Percentiles rank a stretch among this genome's conserved stretches.
Conservation (phyloP, 1,140 invertebrate genomes). For the Akabosia matsudoensis region DNA sequence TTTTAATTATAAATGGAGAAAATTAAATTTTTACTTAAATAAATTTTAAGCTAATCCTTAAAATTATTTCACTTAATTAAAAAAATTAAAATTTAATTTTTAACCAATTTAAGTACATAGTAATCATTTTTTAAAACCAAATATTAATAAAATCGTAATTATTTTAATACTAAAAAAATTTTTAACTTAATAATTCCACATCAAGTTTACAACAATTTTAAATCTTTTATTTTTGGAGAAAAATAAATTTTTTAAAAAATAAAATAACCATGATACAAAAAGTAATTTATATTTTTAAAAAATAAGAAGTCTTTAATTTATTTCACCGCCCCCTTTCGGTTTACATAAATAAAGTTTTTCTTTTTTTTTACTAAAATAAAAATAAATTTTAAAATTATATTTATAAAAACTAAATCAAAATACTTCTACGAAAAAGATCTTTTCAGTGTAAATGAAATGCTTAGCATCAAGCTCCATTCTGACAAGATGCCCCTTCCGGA, state of each 20-base stretch:
- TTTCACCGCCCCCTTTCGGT: slow-evolving; percentile 40
- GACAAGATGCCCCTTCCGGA: slow-evolving; percentile 64
- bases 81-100: slow-evolving; percentile 51
- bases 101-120: slow-evolving; percentile 61
- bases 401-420: slow-evolving; percentile 53
- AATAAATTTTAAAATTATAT: slow-evolving; percentile 28
- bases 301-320: slow-evolving; percentile 1
- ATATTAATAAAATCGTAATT: slow-evolving; percentile 61
- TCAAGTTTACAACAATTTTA: slow-evolving; percentile 51
- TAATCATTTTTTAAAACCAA: slow-evolving; percentile 56
- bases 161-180: slow-evolving; percentile 61
- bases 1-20: no score
- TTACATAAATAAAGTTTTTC: slow-evolving; percentile 51
- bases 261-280: slow-evolving; percentile 18
- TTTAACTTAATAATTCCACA: slow-evolving; percentile 57
- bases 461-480: slow-evolving; percentile 56
- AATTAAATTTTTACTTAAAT: no score
- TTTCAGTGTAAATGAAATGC: slow-evolving; percentile 60
- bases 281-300: neutral
- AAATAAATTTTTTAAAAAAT: slow-evolving; percentile 53
- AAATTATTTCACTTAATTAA: no score
- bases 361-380: neutral
- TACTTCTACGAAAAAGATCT: slow-evolving; percentile 51
- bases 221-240: slow-evolving; percentile 59
- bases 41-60: no score